A percentile compares a stretch with the other conserved stretches of the same genome.
These are phyloP conservation scores for Drosophila borealis DNA, from an alignment of 2,888 invertebrate species.

Conservation along the genomic window DNA sequence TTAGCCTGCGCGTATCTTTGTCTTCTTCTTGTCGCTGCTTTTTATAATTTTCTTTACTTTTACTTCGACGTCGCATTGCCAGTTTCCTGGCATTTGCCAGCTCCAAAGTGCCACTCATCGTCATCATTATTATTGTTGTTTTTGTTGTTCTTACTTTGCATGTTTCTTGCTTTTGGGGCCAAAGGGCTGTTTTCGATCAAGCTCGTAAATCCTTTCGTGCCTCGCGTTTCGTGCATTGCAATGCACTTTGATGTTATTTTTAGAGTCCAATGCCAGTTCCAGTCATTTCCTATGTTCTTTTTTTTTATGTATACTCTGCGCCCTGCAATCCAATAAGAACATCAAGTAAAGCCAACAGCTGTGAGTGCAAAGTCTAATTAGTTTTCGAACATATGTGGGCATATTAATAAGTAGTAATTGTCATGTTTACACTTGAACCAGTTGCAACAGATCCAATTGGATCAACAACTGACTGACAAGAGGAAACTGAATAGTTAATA, in stretches of 20 bases:
- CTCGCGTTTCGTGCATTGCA: conserved; percentile 53
- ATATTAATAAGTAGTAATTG: conserved; percentile 25
- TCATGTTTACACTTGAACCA: conserved; percentile 11
- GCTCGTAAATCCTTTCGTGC: conserved; percentile 78
- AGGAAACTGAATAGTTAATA: not conserved
- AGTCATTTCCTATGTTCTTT: conserved; percentile 4
- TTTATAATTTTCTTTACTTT: conserved; percentile 63
- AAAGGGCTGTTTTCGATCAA: conserved; percentile 70
- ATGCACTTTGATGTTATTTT: conserved; percentile 70
- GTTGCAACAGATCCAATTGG: conserved; percentile 20
- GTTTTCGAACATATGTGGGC: conserved; percentile 26
- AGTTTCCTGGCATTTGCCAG: conserved; percentile 54
- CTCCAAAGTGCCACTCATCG: conserved; percentile 62
- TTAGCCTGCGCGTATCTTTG: conserved; percentile 61
- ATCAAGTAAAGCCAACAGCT: conserved; percentile 27
- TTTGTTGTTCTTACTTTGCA: conserved; percentile 45
- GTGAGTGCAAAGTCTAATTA: conserved; percentile 37
- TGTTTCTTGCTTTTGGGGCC: conserved; percentile 48
- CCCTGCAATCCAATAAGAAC: conserved; percentile 18
- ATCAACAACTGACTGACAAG: conserved; percentile 12
- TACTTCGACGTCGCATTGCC: conserved; percentile 48
- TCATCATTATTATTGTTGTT: conserved; percentile 46
- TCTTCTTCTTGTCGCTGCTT: conserved; percentile 41
- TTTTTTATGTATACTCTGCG: conserved; percentile 1
- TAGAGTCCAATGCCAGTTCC: conserved; percentile 41